These are phyloP conservation scores for Sciurus niger DNA, from an alignment of 2,113 vertebrate species.

Conservation along the genomic window DNA sequence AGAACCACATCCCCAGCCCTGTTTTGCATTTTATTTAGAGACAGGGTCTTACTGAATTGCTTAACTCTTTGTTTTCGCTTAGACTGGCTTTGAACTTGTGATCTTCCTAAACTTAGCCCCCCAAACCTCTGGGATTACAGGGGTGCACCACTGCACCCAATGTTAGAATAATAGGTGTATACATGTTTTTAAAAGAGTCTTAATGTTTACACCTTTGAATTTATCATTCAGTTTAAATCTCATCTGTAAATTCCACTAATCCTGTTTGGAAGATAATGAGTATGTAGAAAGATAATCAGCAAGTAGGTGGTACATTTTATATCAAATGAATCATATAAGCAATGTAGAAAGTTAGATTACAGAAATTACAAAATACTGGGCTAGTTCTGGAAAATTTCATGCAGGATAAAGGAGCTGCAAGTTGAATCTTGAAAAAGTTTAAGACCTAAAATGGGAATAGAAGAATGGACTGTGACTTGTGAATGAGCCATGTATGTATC, in stretches of 20 bases:
- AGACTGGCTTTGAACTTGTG: too few species aligned
- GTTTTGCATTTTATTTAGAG: too few species aligned
- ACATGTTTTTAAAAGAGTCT: constrained; percentile 10
- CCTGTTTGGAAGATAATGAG: neutral
- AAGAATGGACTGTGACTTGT: constrained; percentile 28
- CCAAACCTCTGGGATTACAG: too few species aligned
- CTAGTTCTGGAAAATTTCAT: neutral
- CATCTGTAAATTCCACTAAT: neutral
- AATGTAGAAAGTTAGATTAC: constrained; percentile 39
- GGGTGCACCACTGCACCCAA: too few species aligned
- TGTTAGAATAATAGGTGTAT: neutral
- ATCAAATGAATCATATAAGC: constrained; percentile 15
- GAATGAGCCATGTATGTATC: neutral
- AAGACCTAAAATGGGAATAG: constrained; percentile 17
- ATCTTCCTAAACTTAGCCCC: too few species aligned
- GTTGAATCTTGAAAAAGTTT: neutral
- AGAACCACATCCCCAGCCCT: too few species aligned
- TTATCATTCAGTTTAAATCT: constrained; percentile 15
- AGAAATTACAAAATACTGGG: neutral
- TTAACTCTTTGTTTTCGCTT: too few species aligned
- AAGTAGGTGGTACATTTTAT: neutral
- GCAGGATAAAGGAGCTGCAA: neutral
- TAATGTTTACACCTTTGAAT: constrained; percentile 39
- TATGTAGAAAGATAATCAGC: neutral
- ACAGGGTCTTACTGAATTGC: too few species aligned